Conservation (phyloP, 2,113 vertebrate species). For the Lasiurus borealis region DNA sequence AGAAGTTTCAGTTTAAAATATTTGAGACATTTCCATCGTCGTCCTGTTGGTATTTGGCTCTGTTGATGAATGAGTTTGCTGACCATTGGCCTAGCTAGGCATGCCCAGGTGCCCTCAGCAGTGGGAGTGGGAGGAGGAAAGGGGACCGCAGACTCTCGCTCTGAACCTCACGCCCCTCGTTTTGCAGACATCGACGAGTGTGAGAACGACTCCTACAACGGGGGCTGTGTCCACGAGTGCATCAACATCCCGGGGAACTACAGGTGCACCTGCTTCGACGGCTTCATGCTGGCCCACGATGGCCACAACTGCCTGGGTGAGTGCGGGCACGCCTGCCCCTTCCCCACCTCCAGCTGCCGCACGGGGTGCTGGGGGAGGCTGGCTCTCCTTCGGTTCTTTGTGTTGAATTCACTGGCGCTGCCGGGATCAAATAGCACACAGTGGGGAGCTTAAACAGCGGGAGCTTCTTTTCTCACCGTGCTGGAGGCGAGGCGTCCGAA, state of each 20-base stretch:
- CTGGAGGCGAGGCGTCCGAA: not conserved
- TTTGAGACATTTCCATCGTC: no score
- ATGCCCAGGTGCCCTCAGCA: not conserved
- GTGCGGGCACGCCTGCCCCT: slow-evolving; percentile 49
- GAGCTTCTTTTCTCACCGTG: not conserved
- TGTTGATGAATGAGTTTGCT: no score
- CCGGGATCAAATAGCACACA: not conserved
- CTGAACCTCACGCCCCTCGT: not conserved
- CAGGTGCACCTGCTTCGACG: slow-evolving; percentile 97
- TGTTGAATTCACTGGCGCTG: not conserved
- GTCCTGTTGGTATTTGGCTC: no score
- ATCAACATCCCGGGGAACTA: slow-evolving; percentile 99
- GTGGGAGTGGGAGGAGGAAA: not conserved
- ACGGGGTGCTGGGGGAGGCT: no score
- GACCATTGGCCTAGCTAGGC: no score
- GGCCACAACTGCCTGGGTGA: slow-evolving; percentile 98
- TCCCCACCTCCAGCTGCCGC: not conserved
- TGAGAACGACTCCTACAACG: slow-evolving; percentile 97
- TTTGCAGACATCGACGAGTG: slow-evolving; percentile 97
- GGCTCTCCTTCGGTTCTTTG: not conserved
- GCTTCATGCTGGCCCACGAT: slow-evolving; percentile 97
- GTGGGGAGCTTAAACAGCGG: not conserved
- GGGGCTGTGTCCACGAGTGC: slow-evolving; percentile 97
- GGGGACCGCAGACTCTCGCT: not conserved
- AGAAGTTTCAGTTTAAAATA: no score